These are phyloP conservation scores for Intellagama lesueurii DNA, from an alignment of 2,797 vertebrate species.

Conservation along the genomic window DNA sequence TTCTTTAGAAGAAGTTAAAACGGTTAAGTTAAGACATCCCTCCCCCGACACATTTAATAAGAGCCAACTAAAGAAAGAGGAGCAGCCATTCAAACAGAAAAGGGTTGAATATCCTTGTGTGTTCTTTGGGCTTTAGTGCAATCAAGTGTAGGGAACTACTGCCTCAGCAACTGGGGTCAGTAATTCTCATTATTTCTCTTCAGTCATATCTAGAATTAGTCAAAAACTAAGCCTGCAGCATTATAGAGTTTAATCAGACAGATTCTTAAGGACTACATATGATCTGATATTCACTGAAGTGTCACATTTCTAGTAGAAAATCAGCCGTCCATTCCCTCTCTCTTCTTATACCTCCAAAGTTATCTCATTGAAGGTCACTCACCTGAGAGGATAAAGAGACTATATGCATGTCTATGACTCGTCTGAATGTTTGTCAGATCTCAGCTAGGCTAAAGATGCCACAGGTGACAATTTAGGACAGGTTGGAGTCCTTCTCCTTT, in stretches of 20 bases:
- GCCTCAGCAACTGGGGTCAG: not conserved
- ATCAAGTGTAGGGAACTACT: not conserved
- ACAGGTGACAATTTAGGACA: conserved; percentile 10
- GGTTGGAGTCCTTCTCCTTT: not conserved
- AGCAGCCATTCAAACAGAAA: not conserved
- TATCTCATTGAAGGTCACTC: fast-evolving
- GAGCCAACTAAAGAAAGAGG: not conserved
- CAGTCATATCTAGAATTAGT: not conserved
- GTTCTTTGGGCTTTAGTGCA: not conserved
- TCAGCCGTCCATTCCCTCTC: not conserved
- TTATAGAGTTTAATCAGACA: not conserved
- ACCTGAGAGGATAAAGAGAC: not conserved
- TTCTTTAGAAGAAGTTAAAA: too few species aligned
- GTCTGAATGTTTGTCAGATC: not conserved
- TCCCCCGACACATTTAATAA: not conserved
- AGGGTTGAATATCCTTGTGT: not conserved
- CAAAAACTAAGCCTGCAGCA: not conserved
- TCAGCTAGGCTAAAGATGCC: not conserved
- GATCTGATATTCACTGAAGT: not conserved
- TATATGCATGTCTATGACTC: not conserved
- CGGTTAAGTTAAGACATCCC: too few species aligned
- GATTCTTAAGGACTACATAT: not conserved
- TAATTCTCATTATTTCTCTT: not conserved
- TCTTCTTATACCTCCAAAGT: not conserved
- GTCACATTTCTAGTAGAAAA: conserved; percentile 3